phyloP scores from a whole-genome alignment of 2,888 invertebrate species.

The Stramonita haemastoma region DNA sequence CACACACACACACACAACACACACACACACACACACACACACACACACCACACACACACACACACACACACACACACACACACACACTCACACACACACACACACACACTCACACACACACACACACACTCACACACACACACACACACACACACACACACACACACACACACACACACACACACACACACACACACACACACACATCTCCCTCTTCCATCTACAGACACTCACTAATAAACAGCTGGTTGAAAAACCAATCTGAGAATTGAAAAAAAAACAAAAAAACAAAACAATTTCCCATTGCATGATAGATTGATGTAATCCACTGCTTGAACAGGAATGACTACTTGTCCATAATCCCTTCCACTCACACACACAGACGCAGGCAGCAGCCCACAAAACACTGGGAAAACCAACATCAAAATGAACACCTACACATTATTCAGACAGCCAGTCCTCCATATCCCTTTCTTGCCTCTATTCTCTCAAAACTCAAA shows the following conservation, averaged over 20 bases:
- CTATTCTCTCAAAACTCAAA: too few species aligned
- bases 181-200: not conserved
- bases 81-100: not conserved
- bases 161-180: not conserved
- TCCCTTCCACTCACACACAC: too few species aligned
- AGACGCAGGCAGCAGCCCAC: too few species aligned
- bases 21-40: not conserved
- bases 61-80: not conserved
- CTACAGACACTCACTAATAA: not conserved
- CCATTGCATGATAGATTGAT: not conserved
- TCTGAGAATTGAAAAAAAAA: not conserved
- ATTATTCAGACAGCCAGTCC: too few species aligned
- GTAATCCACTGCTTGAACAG: too few species aligned
- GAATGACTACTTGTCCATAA: too few species aligned
- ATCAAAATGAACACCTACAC: too few species aligned
- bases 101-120: constrained; percentile 10
- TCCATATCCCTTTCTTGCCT: too few species aligned
- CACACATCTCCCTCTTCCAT: not conserved
- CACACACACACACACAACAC: not conserved
- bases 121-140: constrained; percentile 25
- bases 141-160: not conserved
- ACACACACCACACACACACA: not conserved
- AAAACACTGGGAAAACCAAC: not conserved
- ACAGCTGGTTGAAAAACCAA: too few species aligned
- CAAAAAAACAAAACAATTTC: not conserved